Conservation (phyloP, 2,113 vertebrate species). For the Myotis yumanensis region DNA sequence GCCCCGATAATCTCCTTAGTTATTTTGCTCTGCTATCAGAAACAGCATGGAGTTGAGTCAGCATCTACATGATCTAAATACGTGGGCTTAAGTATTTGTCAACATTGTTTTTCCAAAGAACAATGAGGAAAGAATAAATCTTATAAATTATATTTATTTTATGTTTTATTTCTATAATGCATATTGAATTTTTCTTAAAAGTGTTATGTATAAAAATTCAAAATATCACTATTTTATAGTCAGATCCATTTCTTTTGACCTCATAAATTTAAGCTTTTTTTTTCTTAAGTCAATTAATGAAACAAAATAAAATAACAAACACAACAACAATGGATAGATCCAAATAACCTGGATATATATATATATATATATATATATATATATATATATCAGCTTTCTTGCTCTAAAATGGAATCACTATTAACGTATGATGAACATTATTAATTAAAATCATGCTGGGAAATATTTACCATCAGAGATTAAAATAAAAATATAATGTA, state of each 20-base stretch:
- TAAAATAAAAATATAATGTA: not conserved
- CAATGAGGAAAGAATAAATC: not conserved
- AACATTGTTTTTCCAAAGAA: not conserved
- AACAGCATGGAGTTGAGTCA: conserved; percentile 71
- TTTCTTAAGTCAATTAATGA: not conserved
- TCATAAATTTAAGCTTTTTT: not conserved
- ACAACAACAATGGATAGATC: not conserved
- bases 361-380: too few relatives aligned
- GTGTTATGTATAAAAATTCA: conserved; percentile 9
- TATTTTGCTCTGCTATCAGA: conserved; percentile 37
- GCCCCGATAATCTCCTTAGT: conserved; percentile 63
- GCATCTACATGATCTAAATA: conserved; percentile 23
- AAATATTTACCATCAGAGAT: not conserved
- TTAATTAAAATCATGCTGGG: not conserved
- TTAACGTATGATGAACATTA: not conserved
- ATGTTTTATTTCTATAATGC: not conserved
- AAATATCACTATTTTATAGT: not conserved
- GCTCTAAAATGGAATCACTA: not conserved
- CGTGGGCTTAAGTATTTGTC: not conserved
- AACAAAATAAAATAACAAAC: not conserved
- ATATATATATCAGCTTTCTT: not conserved
- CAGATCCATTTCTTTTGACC: not conserved
- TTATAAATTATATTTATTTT: not conserved
- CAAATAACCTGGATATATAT: not conserved
- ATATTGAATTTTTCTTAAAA: not conserved